phyloP scores from a whole-genome alignment of 2,888 invertebrate genomes.

The Chironomus tentans region DNA sequence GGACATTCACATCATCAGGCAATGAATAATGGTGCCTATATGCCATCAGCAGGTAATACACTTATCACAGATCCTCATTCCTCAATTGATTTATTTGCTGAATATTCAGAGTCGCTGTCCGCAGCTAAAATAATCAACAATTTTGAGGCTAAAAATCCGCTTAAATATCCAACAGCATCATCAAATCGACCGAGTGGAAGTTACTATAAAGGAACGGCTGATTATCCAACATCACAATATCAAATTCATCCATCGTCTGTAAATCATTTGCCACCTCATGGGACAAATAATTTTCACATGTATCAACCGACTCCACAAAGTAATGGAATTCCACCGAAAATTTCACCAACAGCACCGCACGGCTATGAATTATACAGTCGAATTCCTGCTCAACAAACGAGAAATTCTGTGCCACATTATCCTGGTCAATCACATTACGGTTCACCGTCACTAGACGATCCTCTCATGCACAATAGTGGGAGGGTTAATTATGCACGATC shows the following conservation, averaged over 20 bases:
- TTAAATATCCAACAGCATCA: slow-evolving; percentile 8
- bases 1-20: not conserved
- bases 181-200: not conserved
- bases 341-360: not conserved
- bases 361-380: not conserved
- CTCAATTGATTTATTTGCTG: not conserved
- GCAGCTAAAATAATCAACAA: slow-evolving; percentile 18
- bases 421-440: not conserved
- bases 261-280: not conserved
- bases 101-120: slow-evolving; percentile 6
- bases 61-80: not conserved
- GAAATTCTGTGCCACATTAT: slow-evolving; percentile 2
- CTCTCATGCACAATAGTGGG: not conserved
- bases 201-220: not conserved
- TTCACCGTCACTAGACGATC: not conserved
- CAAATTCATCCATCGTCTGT: not conserved
- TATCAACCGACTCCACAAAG: not conserved
- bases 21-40: slow-evolving; percentile 3
- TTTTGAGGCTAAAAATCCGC: slow-evolving; percentile 23
- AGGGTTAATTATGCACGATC: slow-evolving; percentile 5
- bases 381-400: not conserved
- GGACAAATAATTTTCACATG: not conserved
- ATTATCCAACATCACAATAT: not conserved
- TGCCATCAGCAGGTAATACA: not conserved
- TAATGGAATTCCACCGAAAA: not conserved